phyloP scores from a whole-genome alignment of 2,888 invertebrate genomes.

The Ommatoiulus sabulosus region DNA sequence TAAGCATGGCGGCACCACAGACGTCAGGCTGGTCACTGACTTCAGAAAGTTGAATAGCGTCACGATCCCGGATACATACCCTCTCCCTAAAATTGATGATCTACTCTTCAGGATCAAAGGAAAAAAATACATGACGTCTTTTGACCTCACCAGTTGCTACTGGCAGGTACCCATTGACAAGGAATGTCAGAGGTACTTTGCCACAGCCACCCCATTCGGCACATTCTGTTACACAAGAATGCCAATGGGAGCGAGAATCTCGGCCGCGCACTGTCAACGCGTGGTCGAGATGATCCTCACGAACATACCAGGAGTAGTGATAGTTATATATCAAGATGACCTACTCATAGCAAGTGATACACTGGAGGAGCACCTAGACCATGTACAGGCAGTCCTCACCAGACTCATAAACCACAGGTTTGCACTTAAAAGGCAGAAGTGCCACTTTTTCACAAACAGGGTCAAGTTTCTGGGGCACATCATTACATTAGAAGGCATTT shows the following conservation, averaged over 20 bases:
- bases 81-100: too few species aligned
- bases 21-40: too few species aligned
- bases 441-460: not conserved
- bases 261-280: not conserved
- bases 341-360: not conserved
- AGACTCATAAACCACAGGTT: not conserved
- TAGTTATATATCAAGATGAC: not conserved
- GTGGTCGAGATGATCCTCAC: not conserved
- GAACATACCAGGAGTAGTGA: too few species aligned
- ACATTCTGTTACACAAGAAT: not conserved
- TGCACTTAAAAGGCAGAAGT: not conserved
- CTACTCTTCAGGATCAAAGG: too few species aligned
- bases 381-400: not conserved
- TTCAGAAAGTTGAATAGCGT: too few species aligned
- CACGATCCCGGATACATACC: too few species aligned
- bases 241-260: not conserved
- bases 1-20: too few species aligned
- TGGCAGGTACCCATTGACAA: not conserved
- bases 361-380: not conserved
- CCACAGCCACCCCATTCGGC: not conserved
- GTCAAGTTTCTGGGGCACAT: not conserved
- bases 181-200: not conserved
- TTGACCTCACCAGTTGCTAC: not conserved
- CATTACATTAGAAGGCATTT: not conserved
- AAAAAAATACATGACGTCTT: not conserved